Evolutionary conservation across 1,140 invertebrate species (phyloP), one percentile per base, ranked within the genome.

Genomic region (Drosophila azteca): DNA sequence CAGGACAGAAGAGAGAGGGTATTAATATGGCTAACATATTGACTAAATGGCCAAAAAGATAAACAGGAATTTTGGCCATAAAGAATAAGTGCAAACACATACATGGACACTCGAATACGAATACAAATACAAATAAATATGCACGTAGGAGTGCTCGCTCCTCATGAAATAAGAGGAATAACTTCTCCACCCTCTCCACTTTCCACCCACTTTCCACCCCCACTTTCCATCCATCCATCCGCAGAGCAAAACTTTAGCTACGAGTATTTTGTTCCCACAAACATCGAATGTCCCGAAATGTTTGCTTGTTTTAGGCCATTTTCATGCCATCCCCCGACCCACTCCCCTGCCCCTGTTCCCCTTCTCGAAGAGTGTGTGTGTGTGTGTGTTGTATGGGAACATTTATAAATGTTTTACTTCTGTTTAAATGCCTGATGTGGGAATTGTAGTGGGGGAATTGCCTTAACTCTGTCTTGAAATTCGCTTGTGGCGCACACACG

Each of bases 321-420:
- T 35, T 45, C 7, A 29, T 61, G 15, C 29, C 7, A n/a, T n/a
- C 4, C 5, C 20, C 26, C 22, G 17, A 20, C n/a, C n/a, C 17
- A 20, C 8, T 6, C n/a, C 11, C 2, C 52, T 46, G 8, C 45
- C 53, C 59, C 17, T 20, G 17, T 50, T 44, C 8, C 45, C 65
- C 62, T 41, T 50, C 51, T 49, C 41, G 59, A 58, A 49, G 57
- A 41, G 24, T 41, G 44, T 60, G 17, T 69, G 68, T 63, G 57
- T 31, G 24, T 41, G 44, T 60, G 17, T 69, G 68, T 63, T 75
- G 87, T 75, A 78, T 75, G 53, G 52, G 44, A 46, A 31, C 67
- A 71, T 85, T 78, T 66, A 51, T 65, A 74, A 73, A 67, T 61
- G 61, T 83, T 77, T 54, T 57, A 66, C 72, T 51, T 41, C 46